Conservation (phyloP, 2,113 vertebrate species). For the Boulengeromyrus knoepffleri region DNA sequence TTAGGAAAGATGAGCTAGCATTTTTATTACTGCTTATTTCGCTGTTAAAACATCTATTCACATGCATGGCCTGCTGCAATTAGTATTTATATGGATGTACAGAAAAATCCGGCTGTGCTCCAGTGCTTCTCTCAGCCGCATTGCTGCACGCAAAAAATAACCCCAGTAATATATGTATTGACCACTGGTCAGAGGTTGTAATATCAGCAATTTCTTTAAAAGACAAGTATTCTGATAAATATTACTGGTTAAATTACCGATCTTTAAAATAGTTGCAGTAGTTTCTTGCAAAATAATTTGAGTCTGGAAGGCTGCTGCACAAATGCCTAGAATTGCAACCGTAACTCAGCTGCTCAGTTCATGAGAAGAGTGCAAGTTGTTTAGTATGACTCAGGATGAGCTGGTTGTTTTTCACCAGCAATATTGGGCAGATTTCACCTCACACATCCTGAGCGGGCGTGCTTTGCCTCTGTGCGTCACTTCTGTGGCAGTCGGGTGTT, state of each 20-base stretch:
- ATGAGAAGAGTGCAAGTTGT: neutral
- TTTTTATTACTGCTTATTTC: conserved; percentile 16
- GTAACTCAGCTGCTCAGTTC: neutral
- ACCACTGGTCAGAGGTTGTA: neutral
- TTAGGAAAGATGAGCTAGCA: conserved; percentile 31
- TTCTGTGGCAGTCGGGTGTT: neutral
- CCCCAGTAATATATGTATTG: neutral
- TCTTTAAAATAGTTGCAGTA: neutral
- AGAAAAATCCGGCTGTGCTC: no score
- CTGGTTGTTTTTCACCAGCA: neutral
- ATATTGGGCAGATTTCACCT: neutral
- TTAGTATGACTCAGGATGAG: neutral
- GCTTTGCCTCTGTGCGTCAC: neutral
- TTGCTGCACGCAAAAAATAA: neutral
- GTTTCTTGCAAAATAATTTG: neutral
- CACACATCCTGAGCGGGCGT: neutral
- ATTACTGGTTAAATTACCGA: neutral
- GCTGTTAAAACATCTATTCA: neutral
- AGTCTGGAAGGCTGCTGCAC: neutral
- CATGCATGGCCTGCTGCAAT: neutral
- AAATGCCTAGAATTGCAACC: neutral
- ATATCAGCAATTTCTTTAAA: neutral
- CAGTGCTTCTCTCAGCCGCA: neutral
- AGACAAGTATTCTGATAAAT: neutral
- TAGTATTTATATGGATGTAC: neutral